phyloP scores from a whole-genome alignment of 2,113 vertebrate species.

The Brachypteracias leptosomus region DNA sequence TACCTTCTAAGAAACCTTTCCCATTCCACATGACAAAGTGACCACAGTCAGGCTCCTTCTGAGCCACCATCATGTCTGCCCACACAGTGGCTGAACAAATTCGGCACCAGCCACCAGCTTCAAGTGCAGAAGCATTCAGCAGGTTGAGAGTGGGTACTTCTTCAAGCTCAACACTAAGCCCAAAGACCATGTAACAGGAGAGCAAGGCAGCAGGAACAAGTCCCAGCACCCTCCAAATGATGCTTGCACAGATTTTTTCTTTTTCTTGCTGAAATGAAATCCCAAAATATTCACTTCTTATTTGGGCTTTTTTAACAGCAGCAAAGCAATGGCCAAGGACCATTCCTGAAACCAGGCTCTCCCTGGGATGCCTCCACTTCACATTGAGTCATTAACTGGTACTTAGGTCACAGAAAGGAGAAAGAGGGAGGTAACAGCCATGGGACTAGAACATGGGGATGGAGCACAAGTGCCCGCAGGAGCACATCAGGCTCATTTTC shows the following conservation, averaged over 20 bases:
- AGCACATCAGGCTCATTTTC: neutral
- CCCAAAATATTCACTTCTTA: neutral
- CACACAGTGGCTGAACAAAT: neutral
- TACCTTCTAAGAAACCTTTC: neutral
- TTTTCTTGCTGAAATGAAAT: neutral
- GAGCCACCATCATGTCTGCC: neutral
- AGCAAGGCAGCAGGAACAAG: neutral
- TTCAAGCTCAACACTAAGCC: neutral
- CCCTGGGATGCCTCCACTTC: neutral
- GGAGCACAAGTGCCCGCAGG: neutral
- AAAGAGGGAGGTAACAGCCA: neutral
- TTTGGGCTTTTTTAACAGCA: neutral
- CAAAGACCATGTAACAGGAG: neutral
- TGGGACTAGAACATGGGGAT: neutral
- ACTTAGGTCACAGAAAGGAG: neutral
- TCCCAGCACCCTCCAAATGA: neutral
- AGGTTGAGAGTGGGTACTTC: neutral
- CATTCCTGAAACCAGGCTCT: neutral
- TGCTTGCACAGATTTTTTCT: neutral
- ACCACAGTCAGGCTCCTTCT: neutral
- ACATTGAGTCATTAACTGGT: neutral
- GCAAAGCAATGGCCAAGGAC: neutral
- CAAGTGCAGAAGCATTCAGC: neutral
- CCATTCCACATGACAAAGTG: neutral
- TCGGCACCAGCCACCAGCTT: neutral